A percentile compares a stretch with the other conserved stretches of the same genome.
Evolutionary conservation across 1,140 invertebrate species (phyloP).

Genomic region (Trichoplusia ni): DNA sequence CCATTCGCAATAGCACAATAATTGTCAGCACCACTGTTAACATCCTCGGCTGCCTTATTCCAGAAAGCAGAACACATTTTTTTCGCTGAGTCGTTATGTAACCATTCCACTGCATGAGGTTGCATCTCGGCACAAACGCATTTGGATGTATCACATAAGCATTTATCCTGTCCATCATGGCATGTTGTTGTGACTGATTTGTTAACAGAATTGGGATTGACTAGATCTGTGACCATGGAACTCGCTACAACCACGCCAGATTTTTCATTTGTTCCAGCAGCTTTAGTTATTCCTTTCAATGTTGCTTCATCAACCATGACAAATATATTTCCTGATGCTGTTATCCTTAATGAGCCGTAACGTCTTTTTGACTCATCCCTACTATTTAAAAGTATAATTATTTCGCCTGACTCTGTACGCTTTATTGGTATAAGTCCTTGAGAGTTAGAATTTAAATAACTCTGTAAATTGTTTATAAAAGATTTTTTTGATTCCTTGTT

Average conservation of each 20-base stretch:
- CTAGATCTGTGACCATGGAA: not conserved
- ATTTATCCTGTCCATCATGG: conserved; percentile 33
- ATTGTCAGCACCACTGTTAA: not conserved
- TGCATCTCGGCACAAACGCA: conserved; percentile 47
- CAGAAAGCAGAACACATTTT: not conserved
- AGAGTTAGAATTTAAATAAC: conserved; percentile 39
- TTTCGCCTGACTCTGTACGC: conserved; percentile 45
- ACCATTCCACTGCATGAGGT: not conserved
- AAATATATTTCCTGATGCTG: conserved; percentile 54
- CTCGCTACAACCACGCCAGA: not conserved
- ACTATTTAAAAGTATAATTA: conserved; percentile 45
- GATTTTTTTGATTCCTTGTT: conserved; percentile 51
- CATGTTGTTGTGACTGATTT: conserved; percentile 51
- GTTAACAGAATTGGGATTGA: conserved; percentile 30
- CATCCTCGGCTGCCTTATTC: not conserved
- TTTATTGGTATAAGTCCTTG: conserved; percentile 47
- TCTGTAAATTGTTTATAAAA: conserved; percentile 51
- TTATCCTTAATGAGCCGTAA: conserved; percentile 52
- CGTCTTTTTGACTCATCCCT: conserved; percentile 22
- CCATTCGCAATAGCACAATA: not conserved
- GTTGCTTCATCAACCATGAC: conserved; percentile 41
- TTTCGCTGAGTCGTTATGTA: not conserved
- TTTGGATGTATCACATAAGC: conserved; percentile 43
- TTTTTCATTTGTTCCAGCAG: not conserved
- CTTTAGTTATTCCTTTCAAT: conserved; percentile 27